Conservation (phyloP, 2,888 invertebrate genomes). For the Dendrolimus houi region DNA sequence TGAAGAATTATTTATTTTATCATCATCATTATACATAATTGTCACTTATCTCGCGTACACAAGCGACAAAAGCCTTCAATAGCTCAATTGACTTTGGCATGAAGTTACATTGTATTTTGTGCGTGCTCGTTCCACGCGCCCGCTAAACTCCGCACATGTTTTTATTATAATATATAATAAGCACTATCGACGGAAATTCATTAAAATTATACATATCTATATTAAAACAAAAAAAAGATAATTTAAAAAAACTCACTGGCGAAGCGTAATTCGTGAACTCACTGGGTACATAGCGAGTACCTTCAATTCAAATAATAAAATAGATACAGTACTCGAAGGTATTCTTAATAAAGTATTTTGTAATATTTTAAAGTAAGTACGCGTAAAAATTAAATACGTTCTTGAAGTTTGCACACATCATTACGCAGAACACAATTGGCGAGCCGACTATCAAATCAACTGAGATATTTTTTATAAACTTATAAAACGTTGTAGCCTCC, state of each 20-base stretch:
- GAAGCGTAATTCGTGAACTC: background rate
- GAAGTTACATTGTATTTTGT: constrained; percentile 68
- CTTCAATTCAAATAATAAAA: background rate
- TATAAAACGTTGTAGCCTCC: too few species aligned
- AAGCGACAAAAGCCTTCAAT: constrained; percentile 70
- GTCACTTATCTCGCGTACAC: constrained; percentile 71
- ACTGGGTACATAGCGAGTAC: background rate
- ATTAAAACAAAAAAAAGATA: constrained; percentile 10
- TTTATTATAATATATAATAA: constrained; percentile 10
- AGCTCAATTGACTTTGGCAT: constrained; percentile 77
- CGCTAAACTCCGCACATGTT: background rate
- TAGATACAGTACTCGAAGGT: background rate
- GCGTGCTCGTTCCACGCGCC: constrained; percentile 17
- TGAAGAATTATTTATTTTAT: constrained; percentile 72
- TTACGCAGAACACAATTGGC: too few species aligned
- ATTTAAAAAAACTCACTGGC: constrained; percentile 8
- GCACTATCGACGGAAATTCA: constrained; percentile 14
- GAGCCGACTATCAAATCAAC: too few species aligned
- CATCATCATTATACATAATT: constrained; percentile 64
- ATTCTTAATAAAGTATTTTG: background rate
- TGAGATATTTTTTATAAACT: too few species aligned
- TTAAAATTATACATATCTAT: constrained; percentile 1
- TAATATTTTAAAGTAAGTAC: background rate
- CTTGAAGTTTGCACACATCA: too few species aligned
- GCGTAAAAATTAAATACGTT: too few species aligned